Conservation (phyloP, 2,113 vertebrate genomes). For the Coryphaenoides rupestris region DNA sequence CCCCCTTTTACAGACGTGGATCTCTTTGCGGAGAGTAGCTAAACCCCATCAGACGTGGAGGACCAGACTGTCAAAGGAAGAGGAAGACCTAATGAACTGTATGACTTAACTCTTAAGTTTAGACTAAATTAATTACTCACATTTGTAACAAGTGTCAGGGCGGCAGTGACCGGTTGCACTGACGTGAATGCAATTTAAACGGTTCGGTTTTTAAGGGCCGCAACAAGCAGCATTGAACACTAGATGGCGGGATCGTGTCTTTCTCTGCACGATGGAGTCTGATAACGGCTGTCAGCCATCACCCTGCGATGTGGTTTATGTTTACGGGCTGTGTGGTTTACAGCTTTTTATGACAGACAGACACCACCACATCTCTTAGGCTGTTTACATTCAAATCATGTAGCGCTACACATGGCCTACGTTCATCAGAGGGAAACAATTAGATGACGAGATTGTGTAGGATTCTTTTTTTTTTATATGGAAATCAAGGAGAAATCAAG, state of each 20-base stretch:
- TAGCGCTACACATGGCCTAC: too few species aligned
- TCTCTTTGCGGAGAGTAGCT: slow-evolving; percentile 52
- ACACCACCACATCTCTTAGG: too few species aligned
- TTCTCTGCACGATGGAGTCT: slow-evolving; percentile 4
- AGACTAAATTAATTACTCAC: slow-evolving; percentile 44
- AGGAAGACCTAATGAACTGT: neutral
- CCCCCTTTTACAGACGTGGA: slow-evolving; percentile 52
- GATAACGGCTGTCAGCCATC: neutral
- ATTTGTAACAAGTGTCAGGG: slow-evolving; percentile 2
- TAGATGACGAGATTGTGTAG: neutral
- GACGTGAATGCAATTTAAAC: slow-evolving; percentile 25
- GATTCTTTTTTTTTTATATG: too few species aligned
- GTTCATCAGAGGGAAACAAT: neutral
- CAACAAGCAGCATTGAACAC: slow-evolving; percentile 13
- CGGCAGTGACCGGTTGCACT: too few species aligned
- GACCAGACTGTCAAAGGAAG: slow-evolving; percentile 3
- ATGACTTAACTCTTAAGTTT: too few species aligned
- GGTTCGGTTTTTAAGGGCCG: neutral
- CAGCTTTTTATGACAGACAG: too few species aligned
- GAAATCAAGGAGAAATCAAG: too few species aligned
- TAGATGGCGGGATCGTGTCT: slow-evolving; percentile 37
- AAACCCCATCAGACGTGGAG: neutral
- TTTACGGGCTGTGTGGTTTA: too few species aligned
- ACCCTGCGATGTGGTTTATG: too few species aligned
- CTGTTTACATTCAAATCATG: too few species aligned